Conservation (phyloP, 2,888 invertebrate genomes). For the Dasypogon diadema region DNA sequence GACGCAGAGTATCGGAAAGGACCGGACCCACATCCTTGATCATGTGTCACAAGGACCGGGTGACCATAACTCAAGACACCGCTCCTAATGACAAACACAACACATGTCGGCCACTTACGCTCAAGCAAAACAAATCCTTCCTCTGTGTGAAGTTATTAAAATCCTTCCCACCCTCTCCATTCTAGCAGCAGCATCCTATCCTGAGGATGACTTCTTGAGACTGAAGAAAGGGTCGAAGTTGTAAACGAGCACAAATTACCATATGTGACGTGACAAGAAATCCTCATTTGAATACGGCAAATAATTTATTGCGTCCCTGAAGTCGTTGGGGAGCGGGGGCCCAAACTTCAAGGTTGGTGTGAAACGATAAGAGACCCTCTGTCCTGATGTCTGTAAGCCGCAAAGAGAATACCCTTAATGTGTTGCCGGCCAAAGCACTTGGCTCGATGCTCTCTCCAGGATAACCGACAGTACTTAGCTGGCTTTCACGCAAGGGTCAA, state of each 20-base stretch:
- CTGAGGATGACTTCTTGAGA: constrained; percentile 10
- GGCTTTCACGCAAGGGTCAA: constrained; percentile 53
- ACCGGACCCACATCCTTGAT: constrained; percentile 40
- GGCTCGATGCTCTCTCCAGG: constrained; percentile 34
- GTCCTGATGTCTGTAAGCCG: constrained; percentile 30
- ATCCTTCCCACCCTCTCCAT: background rate
- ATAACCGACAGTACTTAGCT: constrained; percentile 47
- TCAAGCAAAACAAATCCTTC: constrained; percentile 51
- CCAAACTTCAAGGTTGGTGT: constrained; percentile 34
- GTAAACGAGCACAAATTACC: constrained; percentile 59
- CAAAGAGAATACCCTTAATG: constrained; percentile 43
- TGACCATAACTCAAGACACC: constrained; percentile 53
- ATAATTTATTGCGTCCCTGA: constrained; percentile 53
- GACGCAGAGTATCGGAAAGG: constrained; percentile 33
- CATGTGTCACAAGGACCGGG: constrained; percentile 23
- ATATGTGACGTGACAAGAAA: constrained; percentile 61
- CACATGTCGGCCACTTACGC: constrained; percentile 55
- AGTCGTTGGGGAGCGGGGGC: background rate
- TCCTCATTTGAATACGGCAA: constrained; percentile 59
- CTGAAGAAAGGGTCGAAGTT: constrained; percentile 46
- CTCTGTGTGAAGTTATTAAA: constrained; percentile 44
- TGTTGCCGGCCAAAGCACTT: constrained; percentile 13
- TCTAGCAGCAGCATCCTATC: background rate
- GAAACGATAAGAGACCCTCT: constrained; percentile 41
- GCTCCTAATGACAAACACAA: constrained; percentile 53